phyloP scores from a whole-genome alignment of 1,140 invertebrate genomes.

The Linepithema humile region DNA sequence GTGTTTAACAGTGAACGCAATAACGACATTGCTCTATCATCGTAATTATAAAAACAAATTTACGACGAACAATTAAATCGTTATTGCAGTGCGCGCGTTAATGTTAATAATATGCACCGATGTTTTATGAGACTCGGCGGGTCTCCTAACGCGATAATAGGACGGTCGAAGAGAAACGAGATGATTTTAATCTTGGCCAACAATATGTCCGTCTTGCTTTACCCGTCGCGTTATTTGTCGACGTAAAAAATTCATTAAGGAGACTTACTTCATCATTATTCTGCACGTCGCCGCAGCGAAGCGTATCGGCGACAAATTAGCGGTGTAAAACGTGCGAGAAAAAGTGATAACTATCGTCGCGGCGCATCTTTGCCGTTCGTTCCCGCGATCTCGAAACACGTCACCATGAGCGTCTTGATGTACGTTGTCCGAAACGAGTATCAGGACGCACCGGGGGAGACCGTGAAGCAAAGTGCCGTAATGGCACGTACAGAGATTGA shows the following conservation, averaged over 20 bases:
- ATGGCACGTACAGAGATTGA: slow-evolving; percentile 38
- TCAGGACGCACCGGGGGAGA: background rate
- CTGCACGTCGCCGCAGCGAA: background rate
- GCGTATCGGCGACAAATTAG: slow-evolving; percentile 8
- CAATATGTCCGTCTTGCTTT: background rate
- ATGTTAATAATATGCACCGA: background rate
- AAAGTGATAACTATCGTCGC: background rate
- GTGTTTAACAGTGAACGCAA: background rate
- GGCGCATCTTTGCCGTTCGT: background rate
- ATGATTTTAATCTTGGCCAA: slow-evolving; percentile 38
- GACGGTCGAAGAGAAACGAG: slow-evolving; percentile 25
- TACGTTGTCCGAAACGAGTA: slow-evolving; percentile 24
- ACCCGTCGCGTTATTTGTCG: slow-evolving; percentile 2
- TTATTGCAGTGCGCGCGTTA: background rate
- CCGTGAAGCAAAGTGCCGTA: slow-evolving; percentile 3
- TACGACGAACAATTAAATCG: slow-evolving; percentile 11
- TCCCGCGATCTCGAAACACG: background rate
- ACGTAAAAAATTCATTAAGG: slow-evolving; percentile 40
- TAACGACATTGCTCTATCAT: background rate
- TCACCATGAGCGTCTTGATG: slow-evolving; percentile 28
- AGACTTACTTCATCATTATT: slow-evolving; percentile 13
- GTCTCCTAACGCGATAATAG: slow-evolving; percentile 3
- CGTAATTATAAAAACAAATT: background rate
- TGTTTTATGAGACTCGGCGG: background rate
- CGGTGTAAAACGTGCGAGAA: background rate